Conservation (phyloP, 1,140 invertebrate genomes). For the Bombus terrestris region DNA sequence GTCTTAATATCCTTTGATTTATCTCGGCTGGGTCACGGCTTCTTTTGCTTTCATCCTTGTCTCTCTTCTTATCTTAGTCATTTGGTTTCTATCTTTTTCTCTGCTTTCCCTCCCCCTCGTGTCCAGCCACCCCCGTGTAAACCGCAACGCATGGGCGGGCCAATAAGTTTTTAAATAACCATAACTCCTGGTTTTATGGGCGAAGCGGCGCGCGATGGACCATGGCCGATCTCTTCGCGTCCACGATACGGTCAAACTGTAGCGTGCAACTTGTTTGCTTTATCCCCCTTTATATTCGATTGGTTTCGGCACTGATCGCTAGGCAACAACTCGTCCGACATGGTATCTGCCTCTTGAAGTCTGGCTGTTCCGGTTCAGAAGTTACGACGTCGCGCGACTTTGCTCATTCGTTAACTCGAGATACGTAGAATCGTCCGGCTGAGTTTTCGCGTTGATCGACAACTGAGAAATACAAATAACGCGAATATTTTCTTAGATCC, state of each 20-base stretch:
- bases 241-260: constrained; percentile 71
- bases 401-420: background rate
- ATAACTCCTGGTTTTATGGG: constrained; percentile 81
- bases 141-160: constrained; percentile 79
- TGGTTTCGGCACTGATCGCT: constrained; percentile 51
- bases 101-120: background rate
- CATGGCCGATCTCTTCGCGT: constrained; percentile 55
- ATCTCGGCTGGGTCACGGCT: constrained; percentile 80
- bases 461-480: too few relatives aligned
- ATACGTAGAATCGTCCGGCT: background rate
- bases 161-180: constrained; percentile 83
- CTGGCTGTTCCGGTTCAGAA: too few relatives aligned
- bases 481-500: too few relatives aligned
- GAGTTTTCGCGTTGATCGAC: too few relatives aligned
- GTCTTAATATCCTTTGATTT: constrained; percentile 82
- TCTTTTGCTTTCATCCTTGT: constrained; percentile 57
- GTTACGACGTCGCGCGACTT: background rate
- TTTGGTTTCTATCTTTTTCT: background rate
- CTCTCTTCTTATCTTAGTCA: background rate
- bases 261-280: constrained; percentile 77
- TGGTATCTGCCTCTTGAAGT: background rate
- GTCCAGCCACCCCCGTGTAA: constrained; percentile 62
- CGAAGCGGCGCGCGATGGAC: constrained; percentile 73
- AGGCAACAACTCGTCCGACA: constrained; percentile 38
- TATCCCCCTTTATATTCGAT: constrained; percentile 58